Evolutionary conservation across 1,140 invertebrate species (phyloP).

Genomic region (Achroia grisella): DNA sequence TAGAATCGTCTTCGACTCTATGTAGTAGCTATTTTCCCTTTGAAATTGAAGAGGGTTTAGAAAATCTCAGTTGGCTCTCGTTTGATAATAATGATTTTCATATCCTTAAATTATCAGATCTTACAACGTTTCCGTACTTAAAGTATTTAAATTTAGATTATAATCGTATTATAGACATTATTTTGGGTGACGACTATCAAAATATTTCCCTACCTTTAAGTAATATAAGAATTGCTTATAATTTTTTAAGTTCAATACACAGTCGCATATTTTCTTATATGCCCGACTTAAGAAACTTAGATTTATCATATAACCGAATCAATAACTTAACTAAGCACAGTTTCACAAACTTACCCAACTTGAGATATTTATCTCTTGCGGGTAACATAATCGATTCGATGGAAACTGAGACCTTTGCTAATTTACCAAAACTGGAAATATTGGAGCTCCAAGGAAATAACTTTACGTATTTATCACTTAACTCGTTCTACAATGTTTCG

Average conservation of each 20-base stretch:
- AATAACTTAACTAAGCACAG: slow-evolving; percentile 72
- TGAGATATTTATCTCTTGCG: slow-evolving; percentile 81
- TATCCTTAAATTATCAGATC: slow-evolving; percentile 78
- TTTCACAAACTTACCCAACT: slow-evolving; percentile 79
- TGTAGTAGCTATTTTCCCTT: slow-evolving; percentile 85
- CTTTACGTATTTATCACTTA: slow-evolving; percentile 78
- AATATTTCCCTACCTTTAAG: slow-evolving; percentile 82
- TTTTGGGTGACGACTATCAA: slow-evolving; percentile 78
- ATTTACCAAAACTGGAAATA: slow-evolving; percentile 80
- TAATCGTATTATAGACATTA: slow-evolving; percentile 80
- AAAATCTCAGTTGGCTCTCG: slow-evolving; percentile 86
- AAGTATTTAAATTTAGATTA: slow-evolving; percentile 91
- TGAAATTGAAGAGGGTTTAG: slow-evolving; percentile 78
- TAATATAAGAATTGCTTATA: slow-evolving; percentile 85
- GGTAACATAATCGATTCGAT: slow-evolving; percentile 79
- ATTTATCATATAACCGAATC: slow-evolving; percentile 83
- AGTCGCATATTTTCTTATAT: slow-evolving; percentile 79
- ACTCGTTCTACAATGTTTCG: slow-evolving; percentile 79
- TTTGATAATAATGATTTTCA: slow-evolving; percentile 92
- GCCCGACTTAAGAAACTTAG: slow-evolving; percentile 79
- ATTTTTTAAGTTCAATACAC: slow-evolving; percentile 77
- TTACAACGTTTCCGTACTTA: slow-evolving; percentile 77
- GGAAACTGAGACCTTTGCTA: slow-evolving; percentile 77
- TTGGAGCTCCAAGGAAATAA: slow-evolving; percentile 84
- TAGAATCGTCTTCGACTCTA: slow-evolving; percentile 90